A percentile compares a stretch with the other conserved stretches of the same genome.
These are phyloP conservation scores for Acomys russatus DNA, from an alignment of 2,797 vertebrate species.

Conservation along the genomic window DNA sequence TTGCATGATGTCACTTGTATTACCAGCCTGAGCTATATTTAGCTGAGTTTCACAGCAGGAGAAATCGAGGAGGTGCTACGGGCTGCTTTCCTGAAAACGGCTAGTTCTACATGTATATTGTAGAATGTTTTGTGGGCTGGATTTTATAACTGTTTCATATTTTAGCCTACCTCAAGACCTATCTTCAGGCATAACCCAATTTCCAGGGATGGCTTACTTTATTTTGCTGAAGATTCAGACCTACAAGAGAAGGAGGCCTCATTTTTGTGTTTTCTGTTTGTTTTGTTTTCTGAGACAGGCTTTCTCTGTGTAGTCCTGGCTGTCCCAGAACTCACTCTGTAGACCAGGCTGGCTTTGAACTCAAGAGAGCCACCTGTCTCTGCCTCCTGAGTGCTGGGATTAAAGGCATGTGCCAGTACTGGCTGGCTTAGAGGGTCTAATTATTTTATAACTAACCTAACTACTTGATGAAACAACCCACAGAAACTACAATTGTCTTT, in stretches of 20 bases:
- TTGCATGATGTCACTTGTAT: conserved; percentile 23
- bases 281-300: background rate
- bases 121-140: conserved; percentile 34
- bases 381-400: background rate
- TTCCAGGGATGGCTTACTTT: background rate
- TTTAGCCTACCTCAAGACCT: background rate
- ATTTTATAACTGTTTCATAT: conserved; percentile 1
- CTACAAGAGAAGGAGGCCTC: background rate
- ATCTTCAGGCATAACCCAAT: background rate
- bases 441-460: conserved; percentile 40
- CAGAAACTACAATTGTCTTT: conserved; percentile 28
- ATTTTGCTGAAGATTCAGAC: conserved; percentile 55
- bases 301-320: background rate
- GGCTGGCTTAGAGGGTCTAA: background rate
- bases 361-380: background rate
- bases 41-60: conserved; percentile 40
- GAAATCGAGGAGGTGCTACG: conserved; percentile 19
- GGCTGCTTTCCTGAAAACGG: conserved; percentile 54
- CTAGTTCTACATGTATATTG: background rate
- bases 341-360: background rate
- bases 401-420: background rate
- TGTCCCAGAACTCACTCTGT: background rate
- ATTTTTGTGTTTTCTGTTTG: background rate
- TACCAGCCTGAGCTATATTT: conserved; percentile 45
- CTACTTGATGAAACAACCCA: conserved; percentile 4